Evolutionary conservation across 2,888 invertebrate species (phyloP).

Genomic region (Alloplasta piceator): DNA sequence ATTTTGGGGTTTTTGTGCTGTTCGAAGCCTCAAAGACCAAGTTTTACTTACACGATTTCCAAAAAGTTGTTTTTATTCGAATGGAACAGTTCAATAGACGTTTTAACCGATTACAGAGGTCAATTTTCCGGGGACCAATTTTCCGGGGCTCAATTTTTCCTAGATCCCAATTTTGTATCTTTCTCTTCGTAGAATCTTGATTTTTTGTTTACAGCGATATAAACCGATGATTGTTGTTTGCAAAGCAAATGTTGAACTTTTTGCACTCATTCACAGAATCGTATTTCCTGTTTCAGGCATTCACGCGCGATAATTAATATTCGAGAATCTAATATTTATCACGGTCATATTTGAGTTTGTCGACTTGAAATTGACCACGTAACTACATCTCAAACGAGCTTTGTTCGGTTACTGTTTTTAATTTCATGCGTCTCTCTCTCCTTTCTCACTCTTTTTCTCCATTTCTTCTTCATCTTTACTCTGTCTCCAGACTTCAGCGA

Average conservation of each 20-base stretch:
- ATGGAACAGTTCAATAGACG: no score
- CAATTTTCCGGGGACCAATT: no score
- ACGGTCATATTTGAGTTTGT: constrained; percentile 61
- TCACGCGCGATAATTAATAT: constrained; percentile 38
- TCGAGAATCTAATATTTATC: constrained; percentile 43
- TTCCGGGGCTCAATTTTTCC: no score
- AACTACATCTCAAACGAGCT: constrained; percentile 42
- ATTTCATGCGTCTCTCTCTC: constrained; percentile 27
- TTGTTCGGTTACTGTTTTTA: constrained; percentile 40
- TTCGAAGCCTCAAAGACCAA: no score
- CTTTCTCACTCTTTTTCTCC: constrained; percentile 7
- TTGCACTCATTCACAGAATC: neutral
- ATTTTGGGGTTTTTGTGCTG: no score
- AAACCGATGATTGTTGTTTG: constrained; percentile 25
- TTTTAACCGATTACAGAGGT: no score
- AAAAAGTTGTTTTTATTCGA: no score
- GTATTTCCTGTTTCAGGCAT: neutral
- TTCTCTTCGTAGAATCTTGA: constrained; percentile 9
- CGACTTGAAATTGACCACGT: constrained; percentile 53
- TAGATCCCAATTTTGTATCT: constrained; percentile 20
- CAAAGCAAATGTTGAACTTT: constrained; percentile 23
- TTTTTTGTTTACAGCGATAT: constrained; percentile 44
- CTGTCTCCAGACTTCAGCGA: constrained; percentile 10
- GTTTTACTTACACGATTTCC: no score
- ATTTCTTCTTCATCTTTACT: constrained; percentile 2